Percentiles rank a stretch among this genome's conserved stretches.
Conservation (phyloP, 2,113 vertebrate genomes). For the Nothobranchius kuhntae region DNA sequence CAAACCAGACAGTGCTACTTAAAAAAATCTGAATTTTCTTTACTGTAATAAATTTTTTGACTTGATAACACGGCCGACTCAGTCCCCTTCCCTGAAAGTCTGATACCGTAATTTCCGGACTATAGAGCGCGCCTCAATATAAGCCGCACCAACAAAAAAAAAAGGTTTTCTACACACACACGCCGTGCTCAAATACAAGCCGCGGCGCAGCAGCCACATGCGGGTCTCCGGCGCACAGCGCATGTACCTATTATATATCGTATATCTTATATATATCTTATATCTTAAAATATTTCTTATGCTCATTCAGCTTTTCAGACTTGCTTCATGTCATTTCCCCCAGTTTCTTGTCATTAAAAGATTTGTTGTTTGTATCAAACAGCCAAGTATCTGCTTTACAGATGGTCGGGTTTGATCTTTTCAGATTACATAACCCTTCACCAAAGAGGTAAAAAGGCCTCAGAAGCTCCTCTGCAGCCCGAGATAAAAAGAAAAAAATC, state of each 20-base stretch:
- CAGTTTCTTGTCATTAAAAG: constrained; percentile 17
- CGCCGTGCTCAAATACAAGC: no score
- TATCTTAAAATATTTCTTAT: no score
- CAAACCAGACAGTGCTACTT: no score
- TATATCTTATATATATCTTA: no score
- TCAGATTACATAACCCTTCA: constrained; percentile 18
- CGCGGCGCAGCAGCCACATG: no score
- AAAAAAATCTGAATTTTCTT: no score
- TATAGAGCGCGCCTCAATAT: no score
- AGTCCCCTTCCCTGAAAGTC: constrained; percentile 5
- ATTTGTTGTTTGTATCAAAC: constrained; percentile 2
- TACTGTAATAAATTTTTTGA: no score
- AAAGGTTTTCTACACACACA: no score
- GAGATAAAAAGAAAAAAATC: not conserved
- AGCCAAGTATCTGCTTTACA: constrained; percentile 16
- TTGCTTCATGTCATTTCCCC: constrained; percentile 1
- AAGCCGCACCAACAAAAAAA: no score
- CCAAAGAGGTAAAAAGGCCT: not conserved
- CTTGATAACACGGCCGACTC: constrained; percentile 26
- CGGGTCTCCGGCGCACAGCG: no score
- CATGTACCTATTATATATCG: no score
- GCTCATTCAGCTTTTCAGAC: not conserved
- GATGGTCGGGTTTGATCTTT: constrained; percentile 19
- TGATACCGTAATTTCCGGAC: not conserved
- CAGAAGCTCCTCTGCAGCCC: not conserved